phyloP scores from a whole-genome alignment of 2,888 invertebrate genomes.

The Sussaba pulchella region DNA sequence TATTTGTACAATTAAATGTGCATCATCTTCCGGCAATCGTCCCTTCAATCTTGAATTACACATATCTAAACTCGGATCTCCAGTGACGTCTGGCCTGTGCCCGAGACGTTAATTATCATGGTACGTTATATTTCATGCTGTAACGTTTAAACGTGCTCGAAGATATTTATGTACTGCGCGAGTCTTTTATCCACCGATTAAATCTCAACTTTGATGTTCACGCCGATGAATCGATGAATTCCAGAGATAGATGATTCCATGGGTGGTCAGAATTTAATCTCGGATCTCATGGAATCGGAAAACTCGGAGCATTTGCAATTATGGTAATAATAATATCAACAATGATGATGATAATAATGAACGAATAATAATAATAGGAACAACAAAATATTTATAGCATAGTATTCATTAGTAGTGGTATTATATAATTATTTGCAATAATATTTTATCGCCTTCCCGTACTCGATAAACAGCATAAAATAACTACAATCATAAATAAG shows the following conservation, averaged over 20 bases:
- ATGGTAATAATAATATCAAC: too few relatives aligned
- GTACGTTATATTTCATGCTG: constrained; percentile 46
- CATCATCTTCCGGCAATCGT: constrained; percentile 61
- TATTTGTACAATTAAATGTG: constrained; percentile 23
- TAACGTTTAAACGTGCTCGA: constrained; percentile 32
- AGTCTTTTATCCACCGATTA: constrained; percentile 46
- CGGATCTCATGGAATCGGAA: constrained; percentile 5
- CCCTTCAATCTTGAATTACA: constrained; percentile 56
- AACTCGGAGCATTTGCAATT: not conserved
- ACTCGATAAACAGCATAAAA: too few relatives aligned
- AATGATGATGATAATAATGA: too few relatives aligned
- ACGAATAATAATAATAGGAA: too few relatives aligned
- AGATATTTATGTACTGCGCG: constrained; percentile 38
- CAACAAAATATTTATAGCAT: too few relatives aligned
- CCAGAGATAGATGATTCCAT: constrained; percentile 34
- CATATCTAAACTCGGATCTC: constrained; percentile 62
- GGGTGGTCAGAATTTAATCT: constrained; percentile 41
- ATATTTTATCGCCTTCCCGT: too few relatives aligned
- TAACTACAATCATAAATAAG: too few relatives aligned
- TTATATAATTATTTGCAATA: too few relatives aligned
- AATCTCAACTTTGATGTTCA: constrained; percentile 45
- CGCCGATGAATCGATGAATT: constrained; percentile 53
- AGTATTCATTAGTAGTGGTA: too few relatives aligned
- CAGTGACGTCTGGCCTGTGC: constrained; percentile 40
- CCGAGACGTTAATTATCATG: constrained; percentile 65